Percentiles rank a stretch among this genome's conserved stretches.
phyloP scores from a whole-genome alignment of 2,888 invertebrate genomes.

The Unio delphinus region DNA sequence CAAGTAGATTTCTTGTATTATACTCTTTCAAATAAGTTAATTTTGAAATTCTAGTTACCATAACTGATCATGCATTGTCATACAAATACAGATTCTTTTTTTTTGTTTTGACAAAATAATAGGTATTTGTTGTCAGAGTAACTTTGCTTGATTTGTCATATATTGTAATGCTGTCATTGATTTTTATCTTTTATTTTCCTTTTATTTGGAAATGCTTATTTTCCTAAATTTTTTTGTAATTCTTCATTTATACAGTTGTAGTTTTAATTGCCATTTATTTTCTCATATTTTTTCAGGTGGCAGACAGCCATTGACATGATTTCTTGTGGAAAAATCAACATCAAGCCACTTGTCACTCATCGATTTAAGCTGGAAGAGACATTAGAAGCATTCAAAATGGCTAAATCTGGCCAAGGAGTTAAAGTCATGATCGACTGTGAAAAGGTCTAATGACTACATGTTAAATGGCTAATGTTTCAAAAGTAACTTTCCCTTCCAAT shows the following conservation, averaged over 20 bases:
- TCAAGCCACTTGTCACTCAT: constrained; percentile 59
- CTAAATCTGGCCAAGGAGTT: constrained; percentile 82
- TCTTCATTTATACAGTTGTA: too few relatives aligned
- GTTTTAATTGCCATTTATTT: not conserved
- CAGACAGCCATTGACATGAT: constrained; percentile 57
- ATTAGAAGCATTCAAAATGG: constrained; percentile 85
- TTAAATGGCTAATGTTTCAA: too few relatives aligned
- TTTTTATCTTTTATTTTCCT: too few relatives aligned
- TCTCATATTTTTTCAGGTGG: constrained; percentile 42
- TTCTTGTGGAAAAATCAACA: constrained; percentile 56
- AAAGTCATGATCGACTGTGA: constrained; percentile 89
- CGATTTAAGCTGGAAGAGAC: constrained; percentile 72
- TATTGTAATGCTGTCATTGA: too few relatives aligned
- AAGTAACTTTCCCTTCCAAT: too few relatives aligned
- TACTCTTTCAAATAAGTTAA: too few relatives aligned
- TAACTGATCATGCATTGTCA: not conserved
- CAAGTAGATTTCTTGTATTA: too few relatives aligned
- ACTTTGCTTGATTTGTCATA: too few relatives aligned
- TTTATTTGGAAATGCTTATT: too few relatives aligned
- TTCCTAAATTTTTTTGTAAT: too few relatives aligned
- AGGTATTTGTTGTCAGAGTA: too few relatives aligned
- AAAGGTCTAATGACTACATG: constrained; percentile 1
- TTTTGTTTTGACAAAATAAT: too few relatives aligned
- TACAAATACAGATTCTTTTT: not conserved
- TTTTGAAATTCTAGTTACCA: not conserved